phyloP scores from a whole-genome alignment of 2,113 vertebrate species.

The Pelecanoides urinatrix region DNA sequence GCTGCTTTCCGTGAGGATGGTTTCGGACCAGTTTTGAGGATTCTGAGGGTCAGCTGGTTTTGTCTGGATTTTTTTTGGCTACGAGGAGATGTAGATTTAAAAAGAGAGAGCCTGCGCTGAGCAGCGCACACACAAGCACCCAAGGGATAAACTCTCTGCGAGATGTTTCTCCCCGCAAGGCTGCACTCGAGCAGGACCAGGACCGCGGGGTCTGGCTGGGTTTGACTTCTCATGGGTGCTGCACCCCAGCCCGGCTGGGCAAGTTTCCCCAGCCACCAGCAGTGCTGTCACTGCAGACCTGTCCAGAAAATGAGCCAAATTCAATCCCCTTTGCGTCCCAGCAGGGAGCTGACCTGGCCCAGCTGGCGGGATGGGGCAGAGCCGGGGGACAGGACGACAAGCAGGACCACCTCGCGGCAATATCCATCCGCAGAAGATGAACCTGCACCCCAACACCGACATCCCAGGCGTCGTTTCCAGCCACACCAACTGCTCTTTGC shows the following conservation, averaged over 20 bases:
- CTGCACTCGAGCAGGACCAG: accelerated
- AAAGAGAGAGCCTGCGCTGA: not conserved
- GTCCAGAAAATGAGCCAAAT: not conserved
- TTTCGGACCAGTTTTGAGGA: not conserved
- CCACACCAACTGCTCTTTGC: not conserved
- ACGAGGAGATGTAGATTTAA: not conserved
- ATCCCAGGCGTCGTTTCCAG: not conserved
- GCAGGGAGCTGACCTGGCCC: not conserved
- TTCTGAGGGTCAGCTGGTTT: not conserved
- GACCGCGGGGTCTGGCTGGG: not conserved
- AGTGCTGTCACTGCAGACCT: not conserved
- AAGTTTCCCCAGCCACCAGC: not conserved
- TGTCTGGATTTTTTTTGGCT: not conserved
- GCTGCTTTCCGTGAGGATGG: not conserved
- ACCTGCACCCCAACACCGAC: not conserved
- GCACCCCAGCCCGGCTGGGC: not conserved
- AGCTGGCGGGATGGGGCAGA: not conserved
- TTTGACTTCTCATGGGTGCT: not conserved
- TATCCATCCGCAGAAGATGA: not conserved
- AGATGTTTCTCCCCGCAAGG: not conserved
- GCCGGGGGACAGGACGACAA: accelerated
- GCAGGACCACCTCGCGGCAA: not conserved
- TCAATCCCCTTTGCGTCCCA: not conserved
- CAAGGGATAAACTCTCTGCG: not conserved
- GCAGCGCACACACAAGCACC: accelerated